These are phyloP conservation scores for Perognathus longimembris DNA, from an alignment of 2,113 vertebrate genomes.

Conservation along the genomic window DNA sequence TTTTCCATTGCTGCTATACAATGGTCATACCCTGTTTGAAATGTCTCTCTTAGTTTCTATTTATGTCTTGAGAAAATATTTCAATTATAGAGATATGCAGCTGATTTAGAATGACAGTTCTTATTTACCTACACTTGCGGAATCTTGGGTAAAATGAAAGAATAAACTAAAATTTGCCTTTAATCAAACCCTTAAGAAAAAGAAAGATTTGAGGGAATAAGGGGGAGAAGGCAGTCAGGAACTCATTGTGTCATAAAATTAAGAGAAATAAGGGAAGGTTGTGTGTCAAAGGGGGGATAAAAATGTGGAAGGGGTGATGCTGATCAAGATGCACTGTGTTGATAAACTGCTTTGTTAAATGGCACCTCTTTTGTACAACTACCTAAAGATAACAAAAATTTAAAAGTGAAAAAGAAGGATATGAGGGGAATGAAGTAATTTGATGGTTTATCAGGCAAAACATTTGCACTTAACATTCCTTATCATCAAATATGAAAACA, in stretches of 20 bases:
- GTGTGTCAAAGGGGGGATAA: no score
- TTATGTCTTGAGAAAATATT: constrained; percentile 53
- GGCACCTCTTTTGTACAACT: no score
- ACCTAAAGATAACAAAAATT: no score
- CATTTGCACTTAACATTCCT: not conserved
- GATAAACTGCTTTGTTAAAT: no score
- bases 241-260: no score
- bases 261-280: no score
- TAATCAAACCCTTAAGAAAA: not conserved
- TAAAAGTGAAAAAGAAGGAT: not conserved
- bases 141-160: constrained; percentile 3
- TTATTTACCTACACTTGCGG: constrained; percentile 41
- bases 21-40: constrained; percentile 11
- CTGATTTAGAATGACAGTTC: constrained; percentile 52
- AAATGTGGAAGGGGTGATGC: no score
- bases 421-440: constrained; percentile 9
- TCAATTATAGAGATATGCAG: constrained; percentile 28
- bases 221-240: no score
- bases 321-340: no score
- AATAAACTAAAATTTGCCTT: constrained; percentile 55
- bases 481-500: constrained; percentile 35
- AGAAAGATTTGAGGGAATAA: not conserved
- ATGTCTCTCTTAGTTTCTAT: constrained; percentile 63
- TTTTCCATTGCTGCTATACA: constrained; percentile 16
- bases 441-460: not conserved